These are phyloP conservation scores for Taeniopygia guttata DNA, from an alignment of 2,797 vertebrate genomes.

Conservation along the genomic window DNA sequence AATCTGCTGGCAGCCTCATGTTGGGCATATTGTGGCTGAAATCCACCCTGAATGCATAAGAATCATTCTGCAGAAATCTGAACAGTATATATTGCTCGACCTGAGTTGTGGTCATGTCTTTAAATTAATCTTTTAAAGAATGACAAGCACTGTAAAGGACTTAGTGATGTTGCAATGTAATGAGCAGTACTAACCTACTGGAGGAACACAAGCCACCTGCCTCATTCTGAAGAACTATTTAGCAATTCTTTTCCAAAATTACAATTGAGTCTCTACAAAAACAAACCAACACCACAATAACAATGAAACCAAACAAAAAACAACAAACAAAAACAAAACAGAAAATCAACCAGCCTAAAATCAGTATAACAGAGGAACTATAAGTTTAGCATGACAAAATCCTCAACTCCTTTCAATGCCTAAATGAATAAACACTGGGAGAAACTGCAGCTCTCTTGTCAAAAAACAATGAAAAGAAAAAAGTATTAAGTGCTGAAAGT, in stretches of 20 bases:
- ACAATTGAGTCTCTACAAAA: not conserved
- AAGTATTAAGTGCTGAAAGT: not conserved
- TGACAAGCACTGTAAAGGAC: not conserved
- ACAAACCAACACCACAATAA: not conserved
- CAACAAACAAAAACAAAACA: not conserved
- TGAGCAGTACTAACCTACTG: not conserved
- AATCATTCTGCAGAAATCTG: not conserved
- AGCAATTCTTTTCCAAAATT: not conserved
- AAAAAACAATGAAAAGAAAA: not conserved
- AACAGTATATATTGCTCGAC: not conserved
- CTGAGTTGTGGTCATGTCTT: not conserved
- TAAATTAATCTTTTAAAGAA: not conserved
- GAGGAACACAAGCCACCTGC: not conserved
- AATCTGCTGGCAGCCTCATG: not conserved
- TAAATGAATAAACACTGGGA: not conserved
- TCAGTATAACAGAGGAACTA: not conserved
- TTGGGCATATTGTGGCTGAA: not conserved
- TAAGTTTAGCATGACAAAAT: not conserved
- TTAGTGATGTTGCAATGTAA: not conserved
- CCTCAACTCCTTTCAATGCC: not conserved
- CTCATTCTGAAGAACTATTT: not conserved
- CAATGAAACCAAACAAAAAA: not conserved
- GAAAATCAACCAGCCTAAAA: not conserved
- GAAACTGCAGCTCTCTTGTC: not conserved
- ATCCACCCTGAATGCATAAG: not conserved